Base-by-base conservation (phyloP, 2,888 invertebrate species). In the Euphydryas editha region DNA sequence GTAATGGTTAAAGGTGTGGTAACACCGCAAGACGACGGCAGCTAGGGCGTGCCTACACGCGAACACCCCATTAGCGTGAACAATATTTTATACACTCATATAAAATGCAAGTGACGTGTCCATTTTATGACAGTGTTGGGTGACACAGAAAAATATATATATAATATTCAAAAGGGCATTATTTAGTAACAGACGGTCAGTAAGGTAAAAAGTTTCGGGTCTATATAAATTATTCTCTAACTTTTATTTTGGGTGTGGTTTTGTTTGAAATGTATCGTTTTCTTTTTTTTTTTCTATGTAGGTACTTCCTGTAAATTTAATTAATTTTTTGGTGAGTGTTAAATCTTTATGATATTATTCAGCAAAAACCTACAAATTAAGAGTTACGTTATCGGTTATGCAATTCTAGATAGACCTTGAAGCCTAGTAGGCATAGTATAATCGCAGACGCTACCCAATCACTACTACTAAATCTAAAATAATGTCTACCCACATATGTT, bases 31-130 rank as follows among this genome's bases (percentile, higher is more conserved):
- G 56, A 73, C 72, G 69, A 73, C n/a, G 74, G 71, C 76, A 76
- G 73, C 71, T 76, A 84, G 81, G 90, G 88, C 75, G 87, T 80
- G 86, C 76, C 85, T 80, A 81, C 91, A 90, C 88, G 92, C 90
- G 79, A 92, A 76, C 80, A 76, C 78, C 74, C 87, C 86, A 91
- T 92, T 90, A 90, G 78, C 76, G 76, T 74, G 76, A 78, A 81
- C 85, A 79, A 85, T 88, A 86, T 87, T 85, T 89, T 85, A 88
- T 81, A 79, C 75, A 81, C 82, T 85, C 86, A 84, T 87, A 85
- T 84, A 85, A 86, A 84, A 88, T 86, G 84, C 83, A 84, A 81
- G 81, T 84, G 85, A 84, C 86, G 81, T 85, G 86, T 84, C 81
- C 83, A 81, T 85, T 88, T 86, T 85, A 84, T 85, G 83, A 83